These are phyloP conservation scores for Desmodus rotundus DNA, from an alignment of 2,113 vertebrate genomes.

Conservation along the genomic window DNA sequence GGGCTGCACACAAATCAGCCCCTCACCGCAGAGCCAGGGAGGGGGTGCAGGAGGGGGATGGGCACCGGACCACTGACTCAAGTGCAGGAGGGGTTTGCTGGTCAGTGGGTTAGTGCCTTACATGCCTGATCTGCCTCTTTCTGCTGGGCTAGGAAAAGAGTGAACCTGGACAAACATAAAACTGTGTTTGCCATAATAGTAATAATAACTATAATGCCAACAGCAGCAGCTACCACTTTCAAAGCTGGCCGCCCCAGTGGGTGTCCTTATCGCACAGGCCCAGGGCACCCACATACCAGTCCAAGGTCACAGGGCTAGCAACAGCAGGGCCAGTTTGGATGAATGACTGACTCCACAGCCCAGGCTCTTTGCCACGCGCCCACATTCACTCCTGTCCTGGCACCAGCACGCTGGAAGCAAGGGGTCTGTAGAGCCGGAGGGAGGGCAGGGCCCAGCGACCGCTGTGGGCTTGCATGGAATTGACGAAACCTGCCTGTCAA, in stretches of 20 bases:
- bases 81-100: neutral
- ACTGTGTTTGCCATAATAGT: neutral
- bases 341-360: neutral
- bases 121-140: neutral
- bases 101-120: neutral
- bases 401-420: neutral
- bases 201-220: neutral
- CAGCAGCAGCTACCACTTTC: neutral
- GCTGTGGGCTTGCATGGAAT: neutral
- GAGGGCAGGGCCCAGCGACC: neutral
- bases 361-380: neutral
- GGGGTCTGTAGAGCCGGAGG: neutral
- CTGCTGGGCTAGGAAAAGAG: neutral
- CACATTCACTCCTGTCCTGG: neutral
- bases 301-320: neutral
- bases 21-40: neutral
- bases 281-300: neutral
- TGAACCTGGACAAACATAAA: neutral
- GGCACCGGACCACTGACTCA: fast-evolving
- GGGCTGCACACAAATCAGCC: neutral
- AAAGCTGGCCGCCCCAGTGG: neutral
- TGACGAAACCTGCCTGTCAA: neutral
- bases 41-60: fast-evolving
- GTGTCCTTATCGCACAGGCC: neutral
- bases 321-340: neutral